Evolutionary conservation across 1,140 invertebrate genomes (phyloP).

Genomic region (Littorina saxatilis): DNA sequence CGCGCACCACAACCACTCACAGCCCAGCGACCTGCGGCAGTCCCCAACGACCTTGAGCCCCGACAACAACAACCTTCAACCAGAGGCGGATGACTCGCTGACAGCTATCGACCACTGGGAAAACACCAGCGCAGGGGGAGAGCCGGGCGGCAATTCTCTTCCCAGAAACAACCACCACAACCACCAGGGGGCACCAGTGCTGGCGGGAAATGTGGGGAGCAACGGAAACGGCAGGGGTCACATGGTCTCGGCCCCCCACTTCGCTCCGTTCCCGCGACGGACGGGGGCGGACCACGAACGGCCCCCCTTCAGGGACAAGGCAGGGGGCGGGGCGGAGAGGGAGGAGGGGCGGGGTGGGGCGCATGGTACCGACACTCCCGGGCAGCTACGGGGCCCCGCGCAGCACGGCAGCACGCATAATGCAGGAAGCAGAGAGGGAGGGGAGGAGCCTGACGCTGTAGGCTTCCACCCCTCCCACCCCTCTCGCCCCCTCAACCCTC

Average conservation of each 20-base stretch:
- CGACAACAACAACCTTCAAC: not conserved
- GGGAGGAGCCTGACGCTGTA: not conserved
- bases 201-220: not conserved
- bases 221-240: not conserved
- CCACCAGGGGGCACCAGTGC: not conserved
- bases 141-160: not conserved
- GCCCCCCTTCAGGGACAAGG: not conserved
- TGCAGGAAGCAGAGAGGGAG: not conserved
- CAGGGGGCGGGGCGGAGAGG: not conserved
- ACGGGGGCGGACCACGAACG: not conserved
- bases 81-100: slow-evolving; percentile 38
- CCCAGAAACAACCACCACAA: too few species aligned
- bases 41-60: too few species aligned
- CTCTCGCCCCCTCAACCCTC: too few species aligned
- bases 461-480: not conserved
- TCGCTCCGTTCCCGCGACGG: too few species aligned
- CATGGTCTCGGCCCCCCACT: not conserved
- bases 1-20: slow-evolving; percentile 38
- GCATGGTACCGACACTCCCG: too few species aligned
- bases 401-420: not conserved
- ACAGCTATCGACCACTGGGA: slow-evolving; percentile 49
- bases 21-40: not conserved
- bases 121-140: not conserved
- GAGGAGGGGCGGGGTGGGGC: too few species aligned
- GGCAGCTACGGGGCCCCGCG: not conserved